A percentile compares a stretch with the other conserved stretches of the same genome.
These are phyloP conservation scores for Petaurus breviceps DNA, from an alignment of 2,113 vertebrate species.

Conservation along the genomic window DNA sequence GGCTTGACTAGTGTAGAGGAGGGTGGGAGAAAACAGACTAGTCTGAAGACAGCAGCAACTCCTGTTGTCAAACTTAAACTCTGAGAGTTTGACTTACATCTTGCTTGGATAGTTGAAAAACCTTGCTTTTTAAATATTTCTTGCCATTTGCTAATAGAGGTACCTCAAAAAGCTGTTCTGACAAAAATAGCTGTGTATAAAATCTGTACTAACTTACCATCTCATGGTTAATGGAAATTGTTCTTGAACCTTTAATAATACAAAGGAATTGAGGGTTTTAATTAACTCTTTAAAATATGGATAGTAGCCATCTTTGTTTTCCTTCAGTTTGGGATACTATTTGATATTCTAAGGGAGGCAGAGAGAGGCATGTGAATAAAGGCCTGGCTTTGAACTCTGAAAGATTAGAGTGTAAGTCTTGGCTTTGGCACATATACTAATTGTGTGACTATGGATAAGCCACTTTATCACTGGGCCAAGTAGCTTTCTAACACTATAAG, in stretches of 20 bases:
- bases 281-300: not conserved
- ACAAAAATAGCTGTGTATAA: not conserved
- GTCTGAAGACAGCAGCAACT: constrained; percentile 8
- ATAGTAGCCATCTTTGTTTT: constrained; percentile 26
- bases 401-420: not conserved
- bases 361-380: not conserved
- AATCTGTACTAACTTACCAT: not conserved
- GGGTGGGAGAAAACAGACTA: not conserved
- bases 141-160: constrained; percentile 5
- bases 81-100: not conserved
- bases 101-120: constrained; percentile 12
- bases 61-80: constrained; percentile 4
- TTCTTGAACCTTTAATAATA: not conserved
- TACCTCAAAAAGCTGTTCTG: not conserved
- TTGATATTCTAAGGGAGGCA: constrained; percentile 27
- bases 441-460: not conserved
- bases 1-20: not conserved
- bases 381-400: not conserved
- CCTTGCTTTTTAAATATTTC: constrained; percentile 23
- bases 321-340: not conserved
- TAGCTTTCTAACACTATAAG: not conserved
- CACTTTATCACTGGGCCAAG: not conserved
- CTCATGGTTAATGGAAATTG: not conserved
- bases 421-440: not conserved
- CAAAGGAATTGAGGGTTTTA: not conserved